Evolutionary conservation across 2,888 invertebrate species (phyloP), one percentile per base, ranked within the genome.

Genomic region (Hyposoter didymator): DNA sequence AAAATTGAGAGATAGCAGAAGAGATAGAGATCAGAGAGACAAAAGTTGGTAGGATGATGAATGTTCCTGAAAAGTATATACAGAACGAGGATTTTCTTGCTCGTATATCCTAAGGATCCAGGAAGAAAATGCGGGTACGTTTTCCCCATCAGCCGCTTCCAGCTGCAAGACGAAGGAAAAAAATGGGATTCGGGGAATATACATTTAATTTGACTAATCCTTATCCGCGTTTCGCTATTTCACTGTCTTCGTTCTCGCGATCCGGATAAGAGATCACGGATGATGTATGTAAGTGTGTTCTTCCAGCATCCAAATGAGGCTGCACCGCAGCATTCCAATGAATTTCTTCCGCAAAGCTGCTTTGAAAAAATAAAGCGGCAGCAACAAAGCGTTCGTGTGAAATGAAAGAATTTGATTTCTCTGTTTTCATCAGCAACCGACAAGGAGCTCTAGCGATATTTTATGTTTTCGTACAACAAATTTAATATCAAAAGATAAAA

Each of bases 181-280:
- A 72, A 75, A 43, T 47, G 62, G 28, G 32, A 49, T 83, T 67
- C 45, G 47, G 67, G 69, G 73, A 83, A 85, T 84, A 72, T 66
- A 72, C 83, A 85, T 79, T 83, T 83, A 85, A 85, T 85, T 85
- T 83, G 72, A 80, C 79, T 83, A 83, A 83, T 85, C 85, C 79
- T 79, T 76, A 79, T 76, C 80, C 66, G n/a, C 73, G 62, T 49
- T 75, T 64, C 47, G 12, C 55, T 55, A 28, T 78, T 43, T 55
- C 55, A 66, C 73, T 35, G 12, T 67, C 70, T 47, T 55, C 12
- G 47, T 66, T 19, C 52, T 67, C n/a, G 39, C 32, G 62, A 47
- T 47, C 59, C 62, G 64, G 22, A 62, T 73, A 43, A 73, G 73
- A 66, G 52, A 73, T 73, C 64, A 45, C 78, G 64, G 73, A 35